Conservation (phyloP, 2,888 invertebrate species). For the Habrosyne pyritoides region DNA sequence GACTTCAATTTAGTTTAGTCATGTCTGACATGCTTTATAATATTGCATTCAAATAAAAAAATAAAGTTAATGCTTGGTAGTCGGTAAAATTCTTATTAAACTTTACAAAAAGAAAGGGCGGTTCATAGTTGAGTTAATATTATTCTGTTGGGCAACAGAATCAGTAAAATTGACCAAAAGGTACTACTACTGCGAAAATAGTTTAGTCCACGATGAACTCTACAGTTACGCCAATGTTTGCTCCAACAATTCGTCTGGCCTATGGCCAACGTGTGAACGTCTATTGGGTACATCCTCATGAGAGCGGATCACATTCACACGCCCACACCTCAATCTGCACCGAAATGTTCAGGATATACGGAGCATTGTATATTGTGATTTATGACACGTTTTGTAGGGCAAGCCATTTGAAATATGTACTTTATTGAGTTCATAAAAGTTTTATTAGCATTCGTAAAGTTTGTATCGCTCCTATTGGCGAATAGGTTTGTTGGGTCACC, state of each 20-base stretch:
- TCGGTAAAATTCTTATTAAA: too few relatives aligned
- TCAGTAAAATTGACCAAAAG: too few relatives aligned
- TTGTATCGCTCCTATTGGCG: background rate
- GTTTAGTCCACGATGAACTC: background rate
- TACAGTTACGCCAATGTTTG: background rate
- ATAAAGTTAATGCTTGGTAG: too few relatives aligned
- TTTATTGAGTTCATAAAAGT: background rate
- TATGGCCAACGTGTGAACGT: conserved; percentile 14
- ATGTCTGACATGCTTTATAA: too few relatives aligned
- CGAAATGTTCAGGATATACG: conserved; percentile 41
- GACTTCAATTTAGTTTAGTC: too few relatives aligned
- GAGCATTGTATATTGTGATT: conserved; percentile 31
- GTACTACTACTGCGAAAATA: too few relatives aligned
- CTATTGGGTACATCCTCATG: conserved; percentile 50
- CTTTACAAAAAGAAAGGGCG: too few relatives aligned
- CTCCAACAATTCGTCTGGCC: background rate
- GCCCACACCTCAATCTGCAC: conserved; percentile 53
- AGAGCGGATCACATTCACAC: conserved; percentile 43
- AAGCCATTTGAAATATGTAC: background rate
- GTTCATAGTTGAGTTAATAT: too few relatives aligned
- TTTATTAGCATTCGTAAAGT: background rate
- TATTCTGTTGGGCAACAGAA: too few relatives aligned
- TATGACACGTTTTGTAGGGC: conserved; percentile 18
- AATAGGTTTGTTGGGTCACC: background rate
- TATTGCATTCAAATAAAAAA: too few relatives aligned